phyloP scores from a whole-genome alignment of 2,888 invertebrate species.

The Apodemia zela region DNA sequence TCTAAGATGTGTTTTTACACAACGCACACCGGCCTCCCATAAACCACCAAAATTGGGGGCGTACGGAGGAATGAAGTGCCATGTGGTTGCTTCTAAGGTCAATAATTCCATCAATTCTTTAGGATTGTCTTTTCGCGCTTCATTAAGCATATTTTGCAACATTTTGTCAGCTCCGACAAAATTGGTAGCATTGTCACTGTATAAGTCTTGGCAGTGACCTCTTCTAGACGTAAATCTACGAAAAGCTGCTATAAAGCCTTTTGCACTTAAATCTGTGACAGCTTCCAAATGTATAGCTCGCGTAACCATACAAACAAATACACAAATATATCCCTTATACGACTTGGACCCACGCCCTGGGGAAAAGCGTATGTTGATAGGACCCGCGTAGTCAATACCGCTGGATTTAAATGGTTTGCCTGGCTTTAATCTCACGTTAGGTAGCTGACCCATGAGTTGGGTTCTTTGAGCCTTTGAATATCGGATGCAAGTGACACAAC shows the following conservation, averaged over 20 bases:
- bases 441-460: too few relatives aligned
- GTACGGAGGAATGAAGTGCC: slow-evolving; percentile 33
- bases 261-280: slow-evolving; percentile 16
- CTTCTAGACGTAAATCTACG: slow-evolving; percentile 15
- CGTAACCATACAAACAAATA: background rate
- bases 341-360: background rate
- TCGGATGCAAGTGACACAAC: too few relatives aligned
- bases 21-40: slow-evolving; percentile 34
- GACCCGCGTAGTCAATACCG: background rate
- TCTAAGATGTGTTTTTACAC: slow-evolving; percentile 26
- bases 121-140: background rate
- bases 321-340: background rate
- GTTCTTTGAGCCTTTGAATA: too few relatives aligned
- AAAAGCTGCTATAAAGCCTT: slow-evolving; percentile 22
- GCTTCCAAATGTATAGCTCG: slow-evolving; percentile 21
- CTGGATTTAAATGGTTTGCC: background rate
- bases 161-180: background rate
- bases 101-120: background rate
- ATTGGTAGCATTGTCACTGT: slow-evolving; percentile 14
- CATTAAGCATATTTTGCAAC: background rate
- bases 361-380: too few relatives aligned
- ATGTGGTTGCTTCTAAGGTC: slow-evolving; percentile 13
- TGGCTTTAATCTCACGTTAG: too few relatives aligned
- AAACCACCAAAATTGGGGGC: slow-evolving; percentile 33
- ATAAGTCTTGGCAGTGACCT: slow-evolving; percentile 19